phyloP scores from a whole-genome alignment of 2,888 invertebrate species.

The Brachylomia viminalis region DNA sequence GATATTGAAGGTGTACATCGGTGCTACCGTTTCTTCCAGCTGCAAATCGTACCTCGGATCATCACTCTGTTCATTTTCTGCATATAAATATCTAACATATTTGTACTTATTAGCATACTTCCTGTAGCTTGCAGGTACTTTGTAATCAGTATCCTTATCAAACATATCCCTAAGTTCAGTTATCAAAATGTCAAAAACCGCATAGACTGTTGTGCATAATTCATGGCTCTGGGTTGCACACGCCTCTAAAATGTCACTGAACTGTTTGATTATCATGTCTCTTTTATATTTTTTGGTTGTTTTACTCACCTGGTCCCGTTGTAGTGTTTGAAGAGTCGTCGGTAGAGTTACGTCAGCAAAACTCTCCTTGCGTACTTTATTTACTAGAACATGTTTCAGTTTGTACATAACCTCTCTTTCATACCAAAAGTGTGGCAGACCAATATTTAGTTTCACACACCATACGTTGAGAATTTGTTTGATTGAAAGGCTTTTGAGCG shows the following conservation, averaged over 20 bases:
- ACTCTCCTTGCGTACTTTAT: constrained; percentile 38
- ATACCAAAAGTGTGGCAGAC: constrained; percentile 36
- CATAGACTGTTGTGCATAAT: background rate
- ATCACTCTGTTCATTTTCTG: constrained; percentile 57
- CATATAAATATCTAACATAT: constrained; percentile 76
- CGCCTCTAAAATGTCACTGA: background rate
- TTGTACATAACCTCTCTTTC: constrained; percentile 40
- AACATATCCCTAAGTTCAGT: constrained; percentile 60
- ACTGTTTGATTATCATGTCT: background rate
- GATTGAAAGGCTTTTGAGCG: constrained; percentile 18
- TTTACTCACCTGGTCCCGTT: background rate
- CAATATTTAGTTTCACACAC: constrained; percentile 45
- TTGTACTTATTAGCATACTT: constrained; percentile 69
- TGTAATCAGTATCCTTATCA: background rate
- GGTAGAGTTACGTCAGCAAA: background rate
- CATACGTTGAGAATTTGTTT: constrained; percentile 49
- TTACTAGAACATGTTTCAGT: constrained; percentile 51
- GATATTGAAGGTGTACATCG: constrained; percentile 64
- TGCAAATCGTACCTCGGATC: constrained; percentile 73
- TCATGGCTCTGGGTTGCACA: background rate
- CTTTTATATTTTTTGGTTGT: accelerated
- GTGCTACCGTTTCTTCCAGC: constrained; percentile 75
- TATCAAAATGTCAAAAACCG: constrained; percentile 57
- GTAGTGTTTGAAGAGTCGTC: background rate
- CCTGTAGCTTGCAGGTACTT: constrained; percentile 61